These are phyloP conservation scores for Ptychodera flava DNA, from an alignment of 35 echinoderm and acorn worm genomes.

Conservation along the genomic window DNA sequence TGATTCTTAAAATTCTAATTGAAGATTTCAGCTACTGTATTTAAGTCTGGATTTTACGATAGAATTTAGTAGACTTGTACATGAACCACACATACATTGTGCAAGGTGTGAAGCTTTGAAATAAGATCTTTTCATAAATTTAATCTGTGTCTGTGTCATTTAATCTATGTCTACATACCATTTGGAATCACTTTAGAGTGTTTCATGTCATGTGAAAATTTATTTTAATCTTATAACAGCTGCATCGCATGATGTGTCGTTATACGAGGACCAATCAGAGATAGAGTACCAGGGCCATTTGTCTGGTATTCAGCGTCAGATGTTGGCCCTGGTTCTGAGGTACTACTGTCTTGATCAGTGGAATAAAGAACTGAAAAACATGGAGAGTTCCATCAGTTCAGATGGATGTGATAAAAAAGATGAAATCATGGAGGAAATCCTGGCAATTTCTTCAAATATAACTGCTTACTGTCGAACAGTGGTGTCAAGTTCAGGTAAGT, in stretches of 20 bases:
- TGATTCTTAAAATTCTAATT: background rate
- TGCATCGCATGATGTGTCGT: conserved; percentile 51
- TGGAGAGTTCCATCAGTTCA: background rate
- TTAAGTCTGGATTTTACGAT: no score
- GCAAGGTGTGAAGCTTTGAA: no score
- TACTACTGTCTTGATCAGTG: conserved; percentile 75
- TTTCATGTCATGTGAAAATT: no score
- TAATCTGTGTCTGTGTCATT: no score
- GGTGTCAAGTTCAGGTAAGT: conserved; percentile 60
- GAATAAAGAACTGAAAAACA: conserved; percentile 60
- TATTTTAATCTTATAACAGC: no score
- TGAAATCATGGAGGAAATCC: conserved; percentile 15
- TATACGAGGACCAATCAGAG: conserved; percentile 42
- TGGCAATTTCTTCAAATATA: conserved; percentile 75
- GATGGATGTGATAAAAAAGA: background rate
- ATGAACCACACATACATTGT: no score
- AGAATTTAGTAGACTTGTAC: no score
- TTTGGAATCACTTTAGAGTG: no score
- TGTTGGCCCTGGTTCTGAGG: conserved; percentile 78
- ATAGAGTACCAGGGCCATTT: conserved; percentile 81
- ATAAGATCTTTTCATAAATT: no score
- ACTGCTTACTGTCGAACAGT: conserved; percentile 77
- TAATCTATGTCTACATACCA: no score
- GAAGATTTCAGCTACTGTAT: no score
- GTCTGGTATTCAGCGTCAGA: conserved; percentile 79